Evolutionary conservation across 2,113 vertebrate species (phyloP), one percentile per base, ranked within the genome.

Genomic region (Garra rufa): DNA sequence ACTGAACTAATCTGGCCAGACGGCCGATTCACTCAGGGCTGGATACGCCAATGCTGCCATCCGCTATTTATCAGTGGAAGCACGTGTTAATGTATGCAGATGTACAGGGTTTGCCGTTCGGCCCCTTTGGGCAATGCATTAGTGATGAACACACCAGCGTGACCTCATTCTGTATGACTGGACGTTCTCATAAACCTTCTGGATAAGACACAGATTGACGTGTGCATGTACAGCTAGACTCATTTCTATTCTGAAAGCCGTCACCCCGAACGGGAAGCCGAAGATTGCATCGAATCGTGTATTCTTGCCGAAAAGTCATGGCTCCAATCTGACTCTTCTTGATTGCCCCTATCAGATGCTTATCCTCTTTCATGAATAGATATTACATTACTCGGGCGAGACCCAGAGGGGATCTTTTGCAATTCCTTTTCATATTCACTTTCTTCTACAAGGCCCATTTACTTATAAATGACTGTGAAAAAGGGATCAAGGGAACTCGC

Each of bases 311-410:
- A 70, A 81, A 70, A 81, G 79, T 41, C 79, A 70, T 15, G 79
- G 65, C 79, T 55, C 30, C 79, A 70, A 70, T 81, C 78, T 69
- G 79, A 48, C 19, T 69, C 28, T 52, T 88, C 86, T 86, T 88
- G 90, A 91, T 90, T 88, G 89, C 87, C 86, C 43, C 84, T 82
- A 88, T 83, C 76, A 69, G 41, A 46, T 89, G 82, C 87, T 90
- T 89, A 92, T 91, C 87, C 79, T 81, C 83, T 88, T 81, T 92
- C 92, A 92, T 93, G 91, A 94, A 93, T 92, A 93, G 88, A 94
- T 92, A 93, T 92, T 91, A 91, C 88, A 90, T 84, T 83, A 85
- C 88, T 82, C 86, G 87, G 70, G 73, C 61, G 14, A 44, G 28
- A 85, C 85, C 89, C 83, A 59, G 71, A 43, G 48, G 48, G 89